These are phyloP conservation scores for Cylloceria caligata DNA, from an alignment of 2,888 invertebrate genomes.

Conservation along the genomic window DNA sequence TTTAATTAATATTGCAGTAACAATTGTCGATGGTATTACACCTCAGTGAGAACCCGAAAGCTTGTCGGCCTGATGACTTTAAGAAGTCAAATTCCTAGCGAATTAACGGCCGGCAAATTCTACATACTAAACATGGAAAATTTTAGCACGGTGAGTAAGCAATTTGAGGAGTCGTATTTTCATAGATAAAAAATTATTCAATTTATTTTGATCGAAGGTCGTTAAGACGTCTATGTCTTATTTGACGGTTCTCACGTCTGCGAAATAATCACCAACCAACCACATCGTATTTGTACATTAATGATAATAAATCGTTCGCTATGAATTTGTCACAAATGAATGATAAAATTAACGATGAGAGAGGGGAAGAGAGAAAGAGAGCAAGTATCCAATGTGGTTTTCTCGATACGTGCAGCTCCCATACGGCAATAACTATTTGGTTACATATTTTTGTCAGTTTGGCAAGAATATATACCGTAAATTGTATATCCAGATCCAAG, in stretches of 20 bases:
- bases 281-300: not conserved
- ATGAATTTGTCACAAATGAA: not conserved
- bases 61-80: slow-evolving; percentile 63
- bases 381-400: not conserved
- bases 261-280: slow-evolving; percentile 32
- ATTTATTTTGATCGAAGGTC: slow-evolving; percentile 56
- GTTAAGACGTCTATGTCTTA: slow-evolving; percentile 68
- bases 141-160: slow-evolving; percentile 62
- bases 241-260: slow-evolving; percentile 66
- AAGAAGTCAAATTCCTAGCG: slow-evolving; percentile 64
- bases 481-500: too few species aligned
- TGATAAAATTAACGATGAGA: not conserved
- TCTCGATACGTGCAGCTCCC: not conserved
- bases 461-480: too few species aligned
- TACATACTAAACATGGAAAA: slow-evolving; percentile 63
- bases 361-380: not conserved
- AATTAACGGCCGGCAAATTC: slow-evolving; percentile 67
- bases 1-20: slow-evolving; percentile 42
- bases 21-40: slow-evolving; percentile 65
- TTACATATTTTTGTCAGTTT: not conserved
- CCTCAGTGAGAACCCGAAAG: slow-evolving; percentile 62
- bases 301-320: not conserved
- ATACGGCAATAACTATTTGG: not conserved
- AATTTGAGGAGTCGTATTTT: not conserved
- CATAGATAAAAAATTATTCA: not conserved